A percentile compares a stretch with the other conserved stretches of the same genome.
Evolutionary conservation across 2,113 vertebrate species (phyloP).

Genomic region (Maccullochella peelii): DNA sequence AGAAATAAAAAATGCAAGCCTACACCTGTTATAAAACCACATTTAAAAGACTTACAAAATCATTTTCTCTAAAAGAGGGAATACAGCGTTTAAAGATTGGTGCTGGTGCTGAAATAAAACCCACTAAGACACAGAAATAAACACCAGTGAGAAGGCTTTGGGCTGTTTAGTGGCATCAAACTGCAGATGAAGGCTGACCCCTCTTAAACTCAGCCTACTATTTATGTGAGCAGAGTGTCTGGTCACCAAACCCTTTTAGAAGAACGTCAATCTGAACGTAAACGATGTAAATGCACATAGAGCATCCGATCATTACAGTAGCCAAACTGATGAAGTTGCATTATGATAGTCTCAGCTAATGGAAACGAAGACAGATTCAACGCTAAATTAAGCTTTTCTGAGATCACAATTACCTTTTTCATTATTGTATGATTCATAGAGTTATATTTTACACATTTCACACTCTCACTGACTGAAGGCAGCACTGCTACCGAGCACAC

Average conservation of each 20-base stretch:
- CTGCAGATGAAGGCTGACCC: background rate
- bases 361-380: background rate
- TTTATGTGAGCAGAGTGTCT: background rate
- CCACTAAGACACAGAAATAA: background rate
- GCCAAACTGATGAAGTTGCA: background rate
- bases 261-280: background rate
- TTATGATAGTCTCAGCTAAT: background rate
- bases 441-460: conserved; percentile 15
- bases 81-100: background rate
- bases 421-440: conserved; percentile 11
- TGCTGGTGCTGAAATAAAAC: conserved; percentile 7
- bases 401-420: background rate
- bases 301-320: background rate
- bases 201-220: background rate
- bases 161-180: background rate
- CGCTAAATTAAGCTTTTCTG: background rate
- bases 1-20: background rate
- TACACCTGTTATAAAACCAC: background rate
- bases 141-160: background rate
- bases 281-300: background rate
- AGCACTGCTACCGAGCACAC: background rate
- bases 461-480: conserved; percentile 23
- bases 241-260: background rate
- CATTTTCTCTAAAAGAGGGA: background rate
- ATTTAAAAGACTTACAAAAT: background rate